Conservation (phyloP, 2,888 invertebrate species). For the Aplocera efformata region DNA sequence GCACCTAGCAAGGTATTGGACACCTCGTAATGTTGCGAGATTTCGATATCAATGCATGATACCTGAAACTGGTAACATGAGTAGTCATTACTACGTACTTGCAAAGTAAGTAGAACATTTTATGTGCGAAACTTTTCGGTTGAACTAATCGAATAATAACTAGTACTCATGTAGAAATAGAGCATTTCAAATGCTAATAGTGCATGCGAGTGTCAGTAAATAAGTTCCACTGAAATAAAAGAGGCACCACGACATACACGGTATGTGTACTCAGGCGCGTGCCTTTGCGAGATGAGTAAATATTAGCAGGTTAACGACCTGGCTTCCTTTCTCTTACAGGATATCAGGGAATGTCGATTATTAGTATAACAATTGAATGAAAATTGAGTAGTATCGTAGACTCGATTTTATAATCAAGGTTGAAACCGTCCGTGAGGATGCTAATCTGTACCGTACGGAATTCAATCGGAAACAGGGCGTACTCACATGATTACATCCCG, state of each 20-base stretch:
- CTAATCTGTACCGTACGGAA: constrained; percentile 10
- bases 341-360: constrained; percentile 36
- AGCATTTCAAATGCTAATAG: constrained; percentile 14
- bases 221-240: constrained; percentile 35
- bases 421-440: no score
- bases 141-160: neutral
- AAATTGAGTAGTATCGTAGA: no score
- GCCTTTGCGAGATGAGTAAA: constrained; percentile 63
- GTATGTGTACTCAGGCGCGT: constrained; percentile 56
- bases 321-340: constrained; percentile 47
- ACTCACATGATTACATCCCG: constrained; percentile 48
- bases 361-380: constrained; percentile 21
- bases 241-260: constrained; percentile 38
- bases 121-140: no score
- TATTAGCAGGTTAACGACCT: constrained; percentile 69
- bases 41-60: constrained; percentile 34
- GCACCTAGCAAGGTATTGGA: constrained; percentile 35
- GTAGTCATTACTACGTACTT: constrained; percentile 5
- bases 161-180: neutral
- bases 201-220: constrained; percentile 22
- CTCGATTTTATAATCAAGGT: no score
- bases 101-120: neutral
- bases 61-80: constrained; percentile 38
- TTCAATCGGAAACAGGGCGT: constrained; percentile 39
- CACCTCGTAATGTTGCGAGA: constrained; percentile 31